These are phyloP conservation scores for Phymastichus coffea DNA, from an alignment of 1,140 invertebrate genomes.

Conservation along the genomic window DNA sequence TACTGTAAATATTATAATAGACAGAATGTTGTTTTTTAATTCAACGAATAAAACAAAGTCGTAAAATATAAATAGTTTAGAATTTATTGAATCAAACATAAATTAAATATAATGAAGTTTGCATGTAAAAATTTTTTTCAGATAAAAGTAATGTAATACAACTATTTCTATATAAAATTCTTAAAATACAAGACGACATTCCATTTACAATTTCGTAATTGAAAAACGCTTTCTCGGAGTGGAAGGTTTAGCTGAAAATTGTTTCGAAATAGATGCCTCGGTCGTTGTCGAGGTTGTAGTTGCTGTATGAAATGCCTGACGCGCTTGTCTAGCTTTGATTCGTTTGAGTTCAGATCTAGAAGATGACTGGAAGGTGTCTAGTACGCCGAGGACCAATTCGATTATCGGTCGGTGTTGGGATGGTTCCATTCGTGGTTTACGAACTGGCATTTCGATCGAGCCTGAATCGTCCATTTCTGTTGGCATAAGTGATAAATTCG, in stretches of 20 bases:
- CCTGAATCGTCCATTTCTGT: not conserved
- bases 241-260: not conserved
- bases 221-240: not conserved
- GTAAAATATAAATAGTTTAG: no score
- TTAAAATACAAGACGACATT: no score
- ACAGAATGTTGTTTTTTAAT: no score
- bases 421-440: not conserved
- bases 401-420: slow-evolving; percentile 31
- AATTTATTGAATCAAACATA: no score
- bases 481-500: not conserved
- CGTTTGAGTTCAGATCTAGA: slow-evolving; percentile 28
- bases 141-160: no score
- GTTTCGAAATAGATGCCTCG: not conserved
- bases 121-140: no score
- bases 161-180: no score
- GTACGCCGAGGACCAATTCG: slow-evolving; percentile 34
- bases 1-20: no score
- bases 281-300: not conserved
- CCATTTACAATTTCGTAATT: no score
- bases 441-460: slow-evolving; percentile 18
- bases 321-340: slow-evolving; percentile 6
- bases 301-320: not conserved
- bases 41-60: no score
- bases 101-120: no score
- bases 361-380: slow-evolving; percentile 34